Base-by-base conservation (phyloP, 2,113 vertebrate species). In the Opisthocomus hoazin region DNA sequence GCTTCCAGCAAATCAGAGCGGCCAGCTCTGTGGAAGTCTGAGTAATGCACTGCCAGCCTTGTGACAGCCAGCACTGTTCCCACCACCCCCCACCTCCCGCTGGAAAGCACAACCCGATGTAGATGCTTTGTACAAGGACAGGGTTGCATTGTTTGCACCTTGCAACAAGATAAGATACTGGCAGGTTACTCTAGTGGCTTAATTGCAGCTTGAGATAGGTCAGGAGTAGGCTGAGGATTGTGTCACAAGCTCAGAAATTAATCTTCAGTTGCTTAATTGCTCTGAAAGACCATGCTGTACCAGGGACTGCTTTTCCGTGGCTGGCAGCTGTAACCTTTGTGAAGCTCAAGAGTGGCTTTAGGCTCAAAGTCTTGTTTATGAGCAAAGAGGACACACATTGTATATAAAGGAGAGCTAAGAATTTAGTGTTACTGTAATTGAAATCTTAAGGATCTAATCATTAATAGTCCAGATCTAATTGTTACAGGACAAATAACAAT, bases 41-140 rank as follows among this genome's bases (percentile, higher is more conserved):
- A 20, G 30, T 5, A 1, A 10, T 2, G 6, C 54, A 63, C 37
- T 37, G 22, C 36, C 26, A 16, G 37, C 50, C 61, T 36, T 17
- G 13, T 36, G 26, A 13, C 30, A 11, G 27, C 11, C 1, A 22
- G 7, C 2, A 2, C 30, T 22, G 22, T 24, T 22, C 61, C 56
- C 26, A n/a, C n/a, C n/a, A n/a, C 76, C 34, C 29, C 8, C 6
- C 15, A 8, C 34, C 29, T 6, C 6, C 15, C 6, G 30, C 5
- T 1, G 29, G 15, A 48, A 15, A 37, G 63, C 2, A 1, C 54
- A 39, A 12, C 32, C 19, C 0, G 5, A 4, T 16, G 5, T 4
- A 17, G 1, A 3, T 82, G 69, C 58, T 48, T n/a, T 41, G 8
- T 21, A 11, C 8, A 6, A 32, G 11, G 23, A 37, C 18, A n/a